Evolutionary conservation across 2,888 invertebrate genomes (phyloP).

Genomic region (Xanthorhoe spadicearia): DNA sequence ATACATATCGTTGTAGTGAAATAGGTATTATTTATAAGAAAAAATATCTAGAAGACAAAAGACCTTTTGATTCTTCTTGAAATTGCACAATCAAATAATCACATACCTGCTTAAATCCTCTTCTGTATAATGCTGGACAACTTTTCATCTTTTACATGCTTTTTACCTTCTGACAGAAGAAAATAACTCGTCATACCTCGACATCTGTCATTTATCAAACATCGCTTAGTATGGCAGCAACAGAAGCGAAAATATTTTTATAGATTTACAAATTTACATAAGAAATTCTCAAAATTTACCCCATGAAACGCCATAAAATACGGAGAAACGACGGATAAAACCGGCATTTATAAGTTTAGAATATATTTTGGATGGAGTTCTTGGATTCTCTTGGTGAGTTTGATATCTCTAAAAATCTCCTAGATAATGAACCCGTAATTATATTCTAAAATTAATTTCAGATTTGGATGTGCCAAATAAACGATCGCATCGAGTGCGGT

Average conservation of each 20-base stretch:
- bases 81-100: too few relatives aligned
- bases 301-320: slow-evolving; percentile 53
- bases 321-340: slow-evolving; percentile 26
- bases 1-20: too few relatives aligned
- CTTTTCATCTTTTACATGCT: neutral
- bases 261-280: slow-evolving; percentile 30
- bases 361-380: slow-evolving; percentile 65
- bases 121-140: too few relatives aligned
- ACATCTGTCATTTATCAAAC: slow-evolving; percentile 1
- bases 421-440: neutral
- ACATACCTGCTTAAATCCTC: too few relatives aligned
- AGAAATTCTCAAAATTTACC: slow-evolving; percentile 47
- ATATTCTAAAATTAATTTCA: slow-evolving; percentile 43
- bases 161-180: slow-evolving; percentile 9
- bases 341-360: slow-evolving; percentile 12
- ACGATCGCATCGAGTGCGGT: slow-evolving; percentile 71
- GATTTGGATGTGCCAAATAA: slow-evolving; percentile 62
- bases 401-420: too few relatives aligned
- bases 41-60: too few relatives aligned
- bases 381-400: slow-evolving; percentile 68
- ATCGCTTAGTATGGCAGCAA: slow-evolving; percentile 9
- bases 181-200: slow-evolving; percentile 4
- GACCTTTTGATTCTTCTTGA: too few relatives aligned
- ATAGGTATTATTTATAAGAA: too few relatives aligned
- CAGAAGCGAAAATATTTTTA: slow-evolving; percentile 17